Evolutionary conservation across 2,113 vertebrate species (phyloP).

Genomic region (Rhynchomys soricoides): DNA sequence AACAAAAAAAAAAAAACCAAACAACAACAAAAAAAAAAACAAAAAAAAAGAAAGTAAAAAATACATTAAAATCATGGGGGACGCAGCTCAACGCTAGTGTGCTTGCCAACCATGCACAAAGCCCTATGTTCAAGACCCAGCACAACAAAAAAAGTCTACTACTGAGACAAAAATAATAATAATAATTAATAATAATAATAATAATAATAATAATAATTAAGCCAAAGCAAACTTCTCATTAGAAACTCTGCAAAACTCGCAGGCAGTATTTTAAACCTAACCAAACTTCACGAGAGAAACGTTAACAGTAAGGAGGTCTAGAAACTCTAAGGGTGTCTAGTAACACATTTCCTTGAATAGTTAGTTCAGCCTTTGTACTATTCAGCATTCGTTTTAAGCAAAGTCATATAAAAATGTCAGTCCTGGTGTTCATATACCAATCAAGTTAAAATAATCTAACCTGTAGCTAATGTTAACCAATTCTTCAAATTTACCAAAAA

Average conservation of each 20-base stretch:
- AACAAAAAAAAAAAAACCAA: no score
- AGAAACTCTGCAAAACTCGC: not conserved
- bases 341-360: not conserved
- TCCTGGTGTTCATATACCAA: not conserved
- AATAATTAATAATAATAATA: no score
- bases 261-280: not conserved
- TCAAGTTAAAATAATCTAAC: conserved; percentile 7
- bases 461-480: not conserved
- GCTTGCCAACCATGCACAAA: not conserved
- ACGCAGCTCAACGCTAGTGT: not conserved
- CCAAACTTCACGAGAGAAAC: not conserved
- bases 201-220: no score
- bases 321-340: not conserved
- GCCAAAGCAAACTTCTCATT: not conserved
- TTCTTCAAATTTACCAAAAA: conserved; percentile 41
- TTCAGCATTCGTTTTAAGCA: not conserved
- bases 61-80: not conserved
- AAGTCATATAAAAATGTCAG: not conserved
- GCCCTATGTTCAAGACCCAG: not conserved
- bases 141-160: not conserved
- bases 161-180: not conserved
- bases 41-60: no score
- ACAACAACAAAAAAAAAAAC: no score
- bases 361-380: not conserved
- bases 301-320: not conserved